phyloP scores from a whole-genome alignment of 2,888 invertebrate genomes.

The Caenorhabditis plicata region DNA sequence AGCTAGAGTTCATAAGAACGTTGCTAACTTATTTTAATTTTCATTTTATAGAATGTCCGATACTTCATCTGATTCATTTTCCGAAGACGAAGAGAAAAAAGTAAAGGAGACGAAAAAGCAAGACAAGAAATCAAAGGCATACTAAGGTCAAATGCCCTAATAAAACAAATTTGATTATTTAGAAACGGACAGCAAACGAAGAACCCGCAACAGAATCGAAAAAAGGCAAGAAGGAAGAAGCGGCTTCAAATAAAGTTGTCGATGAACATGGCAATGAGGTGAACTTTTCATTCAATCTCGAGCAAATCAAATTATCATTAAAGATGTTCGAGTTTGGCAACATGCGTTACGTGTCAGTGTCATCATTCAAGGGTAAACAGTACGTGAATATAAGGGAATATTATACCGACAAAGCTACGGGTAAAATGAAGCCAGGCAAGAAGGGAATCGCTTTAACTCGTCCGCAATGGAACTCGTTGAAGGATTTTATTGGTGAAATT shows the following conservation, averaged over 20 bases:
- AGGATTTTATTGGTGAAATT: constrained; percentile 40
- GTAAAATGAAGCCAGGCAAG: constrained; percentile 55
- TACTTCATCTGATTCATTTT: too few species aligned
- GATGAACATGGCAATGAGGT: constrained; percentile 24
- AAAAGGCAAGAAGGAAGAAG: constrained; percentile 7
- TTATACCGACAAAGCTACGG: constrained; percentile 55
- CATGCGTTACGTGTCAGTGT: constrained; percentile 42
- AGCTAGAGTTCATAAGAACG: too few species aligned
- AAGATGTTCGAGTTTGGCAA: constrained; percentile 54
- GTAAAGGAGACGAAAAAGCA: constrained; percentile 5
- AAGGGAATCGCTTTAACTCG: constrained; percentile 51
- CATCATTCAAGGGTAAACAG: constrained; percentile 46
- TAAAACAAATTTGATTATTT: too few species aligned
- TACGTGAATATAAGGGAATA: constrained; percentile 58
- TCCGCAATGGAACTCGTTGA: constrained; percentile 51
- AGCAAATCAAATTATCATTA: constrained; percentile 4
- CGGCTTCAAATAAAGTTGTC: constrained; percentile 8
- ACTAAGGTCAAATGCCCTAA: too few species aligned
- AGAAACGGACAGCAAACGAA: constrained; percentile 3
- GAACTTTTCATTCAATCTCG: not conserved
- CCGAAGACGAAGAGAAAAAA: constrained; percentile 13
- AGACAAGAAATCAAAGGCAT: too few species aligned
- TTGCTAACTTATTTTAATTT: too few species aligned
- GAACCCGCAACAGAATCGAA: constrained; percentile 1
- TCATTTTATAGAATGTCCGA: too few species aligned